These are phyloP conservation scores for Melanostoma mellinum DNA, from an alignment of 2,888 invertebrate species.

Conservation along the genomic window DNA sequence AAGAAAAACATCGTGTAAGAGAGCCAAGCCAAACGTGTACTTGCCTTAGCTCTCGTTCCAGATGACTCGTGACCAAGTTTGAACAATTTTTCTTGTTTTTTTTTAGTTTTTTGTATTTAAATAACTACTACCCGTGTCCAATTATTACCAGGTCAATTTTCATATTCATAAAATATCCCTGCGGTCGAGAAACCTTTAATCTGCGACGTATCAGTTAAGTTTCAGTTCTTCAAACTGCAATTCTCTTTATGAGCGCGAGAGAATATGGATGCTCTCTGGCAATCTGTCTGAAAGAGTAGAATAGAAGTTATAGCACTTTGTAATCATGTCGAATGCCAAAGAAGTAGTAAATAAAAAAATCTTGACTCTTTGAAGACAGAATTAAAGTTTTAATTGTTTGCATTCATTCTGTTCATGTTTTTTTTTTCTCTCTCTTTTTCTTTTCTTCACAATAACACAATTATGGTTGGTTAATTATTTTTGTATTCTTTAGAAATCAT, in stretches of 20 bases:
- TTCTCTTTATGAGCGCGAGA: slow-evolving; percentile 19
- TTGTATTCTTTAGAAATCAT: slow-evolving; percentile 36
- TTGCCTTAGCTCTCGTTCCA: slow-evolving; percentile 58
- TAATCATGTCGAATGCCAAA: slow-evolving; percentile 43
- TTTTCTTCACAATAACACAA: slow-evolving; percentile 63
- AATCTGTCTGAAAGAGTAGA: slow-evolving; percentile 65
- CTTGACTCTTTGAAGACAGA: slow-evolving; percentile 56
- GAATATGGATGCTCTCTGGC: slow-evolving; percentile 27
- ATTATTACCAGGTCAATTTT: slow-evolving; percentile 64
- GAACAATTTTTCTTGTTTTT: slow-evolving; percentile 21
- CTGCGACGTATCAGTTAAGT: slow-evolving; percentile 45
- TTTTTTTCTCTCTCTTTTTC: slow-evolving; percentile 16
- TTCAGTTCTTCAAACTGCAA: slow-evolving; percentile 37
- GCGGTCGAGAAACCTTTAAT: slow-evolving; percentile 18
- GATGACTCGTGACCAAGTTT: slow-evolving; percentile 43
- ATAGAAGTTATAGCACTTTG: slow-evolving; percentile 63
- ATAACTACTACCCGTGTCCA: slow-evolving; percentile 46
- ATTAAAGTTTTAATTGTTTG: slow-evolving; percentile 55
- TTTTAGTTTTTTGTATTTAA: slow-evolving; percentile 10
- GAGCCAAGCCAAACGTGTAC: slow-evolving; percentile 56
- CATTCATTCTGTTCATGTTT: slow-evolving; percentile 56
- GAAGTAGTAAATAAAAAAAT: slow-evolving; percentile 63
- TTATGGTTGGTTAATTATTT: slow-evolving; percentile 51
- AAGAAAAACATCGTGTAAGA: slow-evolving; percentile 48
- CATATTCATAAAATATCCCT: slow-evolving; percentile 48